phyloP scores from a whole-genome alignment of 2,888 invertebrate species.

The Phasia obesa region DNA sequence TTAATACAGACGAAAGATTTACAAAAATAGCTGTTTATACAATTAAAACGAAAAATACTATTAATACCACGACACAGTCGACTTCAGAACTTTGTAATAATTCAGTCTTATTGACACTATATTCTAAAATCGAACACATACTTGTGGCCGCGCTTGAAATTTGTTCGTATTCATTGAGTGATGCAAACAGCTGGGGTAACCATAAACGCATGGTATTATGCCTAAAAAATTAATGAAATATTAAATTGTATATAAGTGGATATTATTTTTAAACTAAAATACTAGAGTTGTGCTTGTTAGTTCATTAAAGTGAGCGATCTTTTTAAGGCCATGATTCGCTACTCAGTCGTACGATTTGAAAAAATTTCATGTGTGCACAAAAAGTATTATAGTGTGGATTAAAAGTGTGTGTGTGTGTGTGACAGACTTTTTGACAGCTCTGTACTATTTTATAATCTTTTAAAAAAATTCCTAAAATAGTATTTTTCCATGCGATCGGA shows the following conservation, averaged over 20 bases:
- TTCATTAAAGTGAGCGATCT: too few relatives aligned
- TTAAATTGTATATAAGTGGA: not conserved
- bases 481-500: too few relatives aligned
- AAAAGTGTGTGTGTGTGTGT: too few relatives aligned
- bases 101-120: constrained; percentile 79
- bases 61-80: constrained; percentile 68
- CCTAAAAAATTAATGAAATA: constrained; percentile 79
- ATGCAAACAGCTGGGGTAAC: constrained; percentile 93
- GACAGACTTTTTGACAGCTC: too few relatives aligned
- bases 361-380: too few relatives aligned
- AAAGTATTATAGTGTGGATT: too few relatives aligned
- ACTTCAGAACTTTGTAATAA: constrained; percentile 49
- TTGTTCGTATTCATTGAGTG: constrained; percentile 84
- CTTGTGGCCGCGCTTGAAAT: constrained; percentile 69
- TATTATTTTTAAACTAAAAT: too few relatives aligned
- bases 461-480: too few relatives aligned
- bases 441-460: too few relatives aligned
- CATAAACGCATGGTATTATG: constrained; percentile 92
- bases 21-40: not conserved
- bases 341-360: too few relatives aligned
- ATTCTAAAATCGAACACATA: constrained; percentile 79
- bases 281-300: too few relatives aligned
- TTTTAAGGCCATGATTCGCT: too few relatives aligned
- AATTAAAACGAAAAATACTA: not conserved
- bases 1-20: constrained; percentile 32